Base-by-base conservation (phyloP, 2,113 vertebrate genomes). In the Ophthalmolycus amberensis region DNA sequence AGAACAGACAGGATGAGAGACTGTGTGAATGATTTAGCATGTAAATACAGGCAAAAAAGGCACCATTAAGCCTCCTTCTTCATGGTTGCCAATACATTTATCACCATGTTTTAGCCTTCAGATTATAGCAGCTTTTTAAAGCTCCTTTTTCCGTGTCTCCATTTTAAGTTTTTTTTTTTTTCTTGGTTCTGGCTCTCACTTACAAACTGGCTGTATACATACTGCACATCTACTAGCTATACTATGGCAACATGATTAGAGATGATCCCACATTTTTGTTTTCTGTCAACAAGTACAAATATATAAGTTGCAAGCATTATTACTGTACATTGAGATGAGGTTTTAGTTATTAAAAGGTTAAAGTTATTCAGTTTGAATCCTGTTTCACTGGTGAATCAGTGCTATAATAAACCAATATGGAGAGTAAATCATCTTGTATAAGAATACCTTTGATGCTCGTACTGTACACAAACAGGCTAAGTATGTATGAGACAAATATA, bases 111-210 rank as follows among this genome's bases (percentile, higher is more conserved):
- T 40, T 64, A 44, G 20, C 15, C 15, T 54, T 71, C 29, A 56
- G 46, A 75, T 82, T 75, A 42, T 27, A 75, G 32, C 71, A 76
- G 62, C 38, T 74, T 75, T 74, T n/a, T 32, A 70, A 78, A 60
- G 2, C 56, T 68, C 14, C 22, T 32, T 66, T 54, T 58, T 54
- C 54, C 18, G 6, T 22, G 52, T 65, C 59, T 60, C 16, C 18
- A 37, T 32, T 29, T 74, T 25, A 25, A 48, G 48, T n/a, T 5
- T 0, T 16, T 9, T n/a, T n/a, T 32, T 37, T 9, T 8, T 50
- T 50, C 32, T 40, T 54, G 67, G 18, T 3, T 38, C 12, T 11
- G 5, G 16, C 37, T 22, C 29, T 64, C 14, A 40, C 7, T 16
- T 56, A 56, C 5, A 56, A 32, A 56, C 27, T 34, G 22, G 9